Percentiles rank a stretch among this genome's conserved stretches.
phyloP scores from a whole-genome alignment of 2,888 invertebrate species.

The Xanthia togata region DNA sequence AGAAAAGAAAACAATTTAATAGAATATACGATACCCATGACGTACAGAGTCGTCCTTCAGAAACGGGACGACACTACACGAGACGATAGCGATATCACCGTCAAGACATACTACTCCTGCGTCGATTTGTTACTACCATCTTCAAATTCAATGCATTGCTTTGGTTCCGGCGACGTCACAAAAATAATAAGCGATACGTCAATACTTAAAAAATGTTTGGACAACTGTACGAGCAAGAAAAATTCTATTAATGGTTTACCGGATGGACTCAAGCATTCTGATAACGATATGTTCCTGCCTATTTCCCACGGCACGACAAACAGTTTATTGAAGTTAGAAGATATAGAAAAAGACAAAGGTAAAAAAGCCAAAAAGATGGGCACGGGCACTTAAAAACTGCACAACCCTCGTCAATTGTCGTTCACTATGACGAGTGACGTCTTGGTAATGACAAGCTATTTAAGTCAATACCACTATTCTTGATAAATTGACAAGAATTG shows the following conservation, averaged over 20 bases:
- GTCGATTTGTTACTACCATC: conserved; percentile 77
- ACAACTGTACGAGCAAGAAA: conserved; percentile 27
- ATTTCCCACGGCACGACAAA: conserved; percentile 46
- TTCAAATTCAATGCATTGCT: conserved; percentile 64
- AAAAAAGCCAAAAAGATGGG: not conserved
- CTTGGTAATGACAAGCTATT: too few species aligned
- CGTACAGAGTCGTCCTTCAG: conserved; percentile 81
- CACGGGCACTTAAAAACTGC: not conserved
- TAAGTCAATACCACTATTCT: not conserved
- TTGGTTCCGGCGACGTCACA: conserved; percentile 73
- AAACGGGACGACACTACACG: conserved; percentile 63
- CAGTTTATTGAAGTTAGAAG: conserved; percentile 44
- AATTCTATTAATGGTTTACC: not conserved
- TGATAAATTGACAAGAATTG: conserved; percentile 1
- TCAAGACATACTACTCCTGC: conserved; percentile 84
- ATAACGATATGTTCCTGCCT: conserved; percentile 22
- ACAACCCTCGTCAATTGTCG: not conserved
- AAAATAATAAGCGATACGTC: conserved; percentile 79
- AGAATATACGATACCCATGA: conserved; percentile 83
- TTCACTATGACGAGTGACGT: not conserved
- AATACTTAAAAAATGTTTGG: conserved; percentile 66
- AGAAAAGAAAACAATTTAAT: conserved; percentile 73
- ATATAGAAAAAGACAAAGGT: conserved; percentile 29
- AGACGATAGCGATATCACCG: conserved; percentile 42
- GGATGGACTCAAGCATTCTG: conserved; percentile 7